Conservation (phyloP, 2,888 invertebrate genomes). For the Zhuqinia jingwanae region DNA sequence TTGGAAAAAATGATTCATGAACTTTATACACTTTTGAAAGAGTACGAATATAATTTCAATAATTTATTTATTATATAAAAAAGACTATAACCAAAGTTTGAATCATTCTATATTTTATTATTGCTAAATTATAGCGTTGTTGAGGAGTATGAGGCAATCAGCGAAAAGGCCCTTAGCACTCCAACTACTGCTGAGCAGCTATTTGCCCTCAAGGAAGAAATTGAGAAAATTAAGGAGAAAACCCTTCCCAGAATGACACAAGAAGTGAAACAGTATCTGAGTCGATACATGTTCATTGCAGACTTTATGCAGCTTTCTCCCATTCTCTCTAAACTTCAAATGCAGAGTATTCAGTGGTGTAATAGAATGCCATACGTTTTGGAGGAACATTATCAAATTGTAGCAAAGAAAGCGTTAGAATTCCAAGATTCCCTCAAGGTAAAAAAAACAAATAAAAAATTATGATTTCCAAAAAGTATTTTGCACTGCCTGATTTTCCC, state of each 20-base stretch:
- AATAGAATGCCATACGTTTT: constrained; percentile 90
- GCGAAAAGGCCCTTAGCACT: constrained; percentile 88
- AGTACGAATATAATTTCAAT: constrained; percentile 83
- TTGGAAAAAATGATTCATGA: constrained; percentile 89
- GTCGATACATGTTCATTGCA: constrained; percentile 89
- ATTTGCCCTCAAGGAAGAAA: constrained; percentile 90
- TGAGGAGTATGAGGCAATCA: constrained; percentile 91
- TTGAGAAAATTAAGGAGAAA: constrained; percentile 87
- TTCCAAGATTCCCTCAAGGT: constrained; percentile 91
- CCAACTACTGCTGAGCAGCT: constrained; percentile 93
- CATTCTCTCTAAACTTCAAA: constrained; percentile 93
- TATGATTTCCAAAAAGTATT: background rate
- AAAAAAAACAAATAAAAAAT: constrained; percentile 5
- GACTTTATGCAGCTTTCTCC: constrained; percentile 91
- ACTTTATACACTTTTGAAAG: constrained; percentile 89
- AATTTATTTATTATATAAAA: background rate
- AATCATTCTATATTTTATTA: constrained; percentile 77
- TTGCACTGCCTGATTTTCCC: no score
- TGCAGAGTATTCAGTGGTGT: constrained; percentile 94
- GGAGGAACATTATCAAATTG: constrained; percentile 90
- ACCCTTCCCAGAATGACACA: constrained; percentile 89
- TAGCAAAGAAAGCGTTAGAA: constrained; percentile 91
- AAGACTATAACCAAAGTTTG: no score
- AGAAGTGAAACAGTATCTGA: constrained; percentile 83
- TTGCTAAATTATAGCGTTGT: constrained; percentile 85